Base-by-base conservation (phyloP, 2,113 vertebrate genomes). In the Illadopsis cleaveri region DNA sequence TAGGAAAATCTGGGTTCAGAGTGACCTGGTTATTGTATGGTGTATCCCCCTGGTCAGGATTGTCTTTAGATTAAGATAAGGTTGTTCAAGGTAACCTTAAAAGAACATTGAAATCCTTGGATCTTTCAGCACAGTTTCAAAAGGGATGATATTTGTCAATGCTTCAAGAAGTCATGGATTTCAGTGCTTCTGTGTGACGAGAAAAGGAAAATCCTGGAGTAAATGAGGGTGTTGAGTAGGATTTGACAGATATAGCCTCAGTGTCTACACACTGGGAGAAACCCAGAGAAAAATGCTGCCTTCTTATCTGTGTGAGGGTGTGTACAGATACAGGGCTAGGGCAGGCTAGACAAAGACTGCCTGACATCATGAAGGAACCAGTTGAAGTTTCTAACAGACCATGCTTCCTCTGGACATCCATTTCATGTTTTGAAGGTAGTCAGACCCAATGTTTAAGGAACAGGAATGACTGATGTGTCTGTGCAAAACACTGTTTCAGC, bases 231-330 rank as follows among this genome's bases (percentile, higher is more conserved):
- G 3, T 12, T 22, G 19, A 6, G 10, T 38, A 53, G 51, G 35
- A 81, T 71, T 28, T 10, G 8, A 58, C 33, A 69, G 28, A 35
- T 30, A 28, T 4, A 85, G 5, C 18, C 11, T 60, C 64, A 9
- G 22, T 1, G 1, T 14, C 57, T 66, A 8, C 13, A 35, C 24
- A 56, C 15, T 2, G 3, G 18, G 33, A 76, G 56, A 85, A 85
- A 27, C 6, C 11, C 22, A 51, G 42, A 61, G 62, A 33, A 19
- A 51, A 77, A 61, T 23, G 22, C 12, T 70, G 17, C 12, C 40
- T 50, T 73, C 8, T 71, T 60, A 24, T 38, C 35, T 66, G 25
- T 0, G 0, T 35, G 75, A 77, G 37, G 14, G 6, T 0, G 2
- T 24, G 68, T 21, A 21, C 21, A 31, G 45, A 45, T 3, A 8